A percentile compares a stretch with the other conserved stretches of the same genome.
phyloP scores from a whole-genome alignment of 35 echinoderm and acorn worm genomes.

The Lytechinus variegatus region DNA sequence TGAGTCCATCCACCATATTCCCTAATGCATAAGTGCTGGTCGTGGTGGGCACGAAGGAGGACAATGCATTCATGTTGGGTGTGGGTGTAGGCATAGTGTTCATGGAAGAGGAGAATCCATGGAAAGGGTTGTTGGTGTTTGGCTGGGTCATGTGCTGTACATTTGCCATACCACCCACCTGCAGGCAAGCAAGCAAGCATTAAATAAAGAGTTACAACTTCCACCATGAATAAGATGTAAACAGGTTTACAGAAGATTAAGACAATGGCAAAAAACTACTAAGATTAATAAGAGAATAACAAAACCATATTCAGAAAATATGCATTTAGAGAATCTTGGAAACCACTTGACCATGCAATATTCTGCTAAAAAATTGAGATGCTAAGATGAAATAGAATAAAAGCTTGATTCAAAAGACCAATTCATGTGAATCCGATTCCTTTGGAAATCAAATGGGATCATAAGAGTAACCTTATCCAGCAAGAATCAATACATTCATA shows the following conservation, averaged over 20 bases:
- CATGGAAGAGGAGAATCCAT: constrained; percentile 78
- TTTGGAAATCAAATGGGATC: background rate
- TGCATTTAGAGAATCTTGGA: background rate
- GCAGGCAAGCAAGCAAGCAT: constrained; percentile 53
- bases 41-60: constrained; percentile 77
- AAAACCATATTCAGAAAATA: background rate
- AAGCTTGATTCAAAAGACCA: background rate
- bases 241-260: constrained; percentile 6
- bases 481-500: background rate
- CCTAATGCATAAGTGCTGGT: constrained; percentile 63
- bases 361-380: background rate
- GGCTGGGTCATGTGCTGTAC: constrained; percentile 55
- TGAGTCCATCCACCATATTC: constrained; percentile 73
- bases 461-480: background rate
- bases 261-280: constrained; percentile 14
- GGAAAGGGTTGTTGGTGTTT: constrained; percentile 59
- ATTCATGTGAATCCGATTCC: background rate
- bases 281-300: background rate
- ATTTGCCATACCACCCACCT: constrained; percentile 59
- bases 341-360: background rate
- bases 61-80: constrained; percentile 77
- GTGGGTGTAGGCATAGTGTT: constrained; percentile 76
- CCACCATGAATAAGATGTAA: constrained; percentile 40
- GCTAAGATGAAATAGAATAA: background rate
- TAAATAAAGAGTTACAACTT: constrained; percentile 46